A percentile compares a stretch with the other conserved stretches of the same genome.
phyloP scores from a whole-genome alignment of 2,888 invertebrate species.

The Rotaria sp. region DNA sequence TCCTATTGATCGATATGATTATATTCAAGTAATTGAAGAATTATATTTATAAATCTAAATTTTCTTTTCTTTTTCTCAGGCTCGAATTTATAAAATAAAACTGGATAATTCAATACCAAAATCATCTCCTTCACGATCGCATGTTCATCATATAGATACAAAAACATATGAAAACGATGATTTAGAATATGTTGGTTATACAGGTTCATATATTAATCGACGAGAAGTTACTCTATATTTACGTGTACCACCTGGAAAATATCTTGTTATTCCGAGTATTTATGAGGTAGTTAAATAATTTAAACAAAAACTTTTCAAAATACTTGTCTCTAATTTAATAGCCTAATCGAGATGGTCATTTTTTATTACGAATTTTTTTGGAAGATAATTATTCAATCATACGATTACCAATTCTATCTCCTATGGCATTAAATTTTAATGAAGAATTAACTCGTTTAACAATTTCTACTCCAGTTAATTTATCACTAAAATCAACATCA shows the following conservation, averaged over 20 bases:
- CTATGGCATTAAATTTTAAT: background rate
- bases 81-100: background rate
- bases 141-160: background rate
- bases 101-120: too few species aligned
- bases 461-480: background rate
- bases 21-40: background rate
- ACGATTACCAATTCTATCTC: background rate
- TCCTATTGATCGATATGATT: slow-evolving; percentile 26
- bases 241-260: slow-evolving; percentile 37
- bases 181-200: slow-evolving; percentile 34
- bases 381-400: background rate
- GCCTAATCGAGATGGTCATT: slow-evolving; percentile 34
- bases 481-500: background rate
- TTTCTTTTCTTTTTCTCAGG: background rate
- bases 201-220: slow-evolving; percentile 39
- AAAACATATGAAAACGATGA: background rate
- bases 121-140: background rate
- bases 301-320: background rate
- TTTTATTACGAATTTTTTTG: slow-evolving; percentile 35
- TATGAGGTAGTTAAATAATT: slow-evolving; percentile 23
- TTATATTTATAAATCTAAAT: background rate
- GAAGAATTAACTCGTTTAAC: background rate
- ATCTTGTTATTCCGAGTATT: slow-evolving; percentile 36
- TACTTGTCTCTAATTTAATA: background rate
- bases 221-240: slow-evolving; percentile 36